Evolutionary conservation across 2,797 vertebrate species (phyloP), one percentile per base, ranked within the genome.

Genomic region (Pantherophis alleghaniensis): DNA sequence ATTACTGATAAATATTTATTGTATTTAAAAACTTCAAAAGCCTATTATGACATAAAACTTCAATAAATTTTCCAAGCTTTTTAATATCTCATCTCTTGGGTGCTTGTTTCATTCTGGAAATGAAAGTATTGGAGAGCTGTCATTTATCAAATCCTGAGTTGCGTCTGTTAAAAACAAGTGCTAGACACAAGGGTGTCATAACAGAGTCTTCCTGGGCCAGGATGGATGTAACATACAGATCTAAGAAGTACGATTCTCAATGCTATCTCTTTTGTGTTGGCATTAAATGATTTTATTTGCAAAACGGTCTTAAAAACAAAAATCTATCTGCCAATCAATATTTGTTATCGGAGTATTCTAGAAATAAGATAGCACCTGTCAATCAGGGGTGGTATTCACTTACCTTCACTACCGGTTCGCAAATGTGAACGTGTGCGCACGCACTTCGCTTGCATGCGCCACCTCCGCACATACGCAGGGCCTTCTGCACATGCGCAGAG

Each of bases 1-100:
- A 93, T 95, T 96, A 93, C 96, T 92, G 96, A 83, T 94, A 96
- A 95, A 95, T 98, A 97, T 98, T 98, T 98, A 97, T 98, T 98
- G 97, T 97, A 97, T 93, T 93, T 97, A 95, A 93, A 74, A 90
- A 97, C 7, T 74, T 89, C 55, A 37, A n/a, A 93, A 87, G 10
- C 83, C 66, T 89, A 93, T 86, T 90, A 90, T 94, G 60, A 60
- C 91, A 88, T 93, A 92, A 56, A 94, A 95, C 83, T 89, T 91
- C 92, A 92, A 89, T 90, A 87, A 96, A 56, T 74, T 96, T 98
- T 97, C 96, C 96, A 97, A 95, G 96, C 93, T 91, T 98, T 97
- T 96, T 95, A 93, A 88, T 47, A 57, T 92, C 93, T 83, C 74
- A 91, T 90, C 88, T 83, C 90, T 66, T 88, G 10, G 10, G 56